Conservation (phyloP, 2,113 vertebrate species). For the Phaetusa simplex region DNA sequence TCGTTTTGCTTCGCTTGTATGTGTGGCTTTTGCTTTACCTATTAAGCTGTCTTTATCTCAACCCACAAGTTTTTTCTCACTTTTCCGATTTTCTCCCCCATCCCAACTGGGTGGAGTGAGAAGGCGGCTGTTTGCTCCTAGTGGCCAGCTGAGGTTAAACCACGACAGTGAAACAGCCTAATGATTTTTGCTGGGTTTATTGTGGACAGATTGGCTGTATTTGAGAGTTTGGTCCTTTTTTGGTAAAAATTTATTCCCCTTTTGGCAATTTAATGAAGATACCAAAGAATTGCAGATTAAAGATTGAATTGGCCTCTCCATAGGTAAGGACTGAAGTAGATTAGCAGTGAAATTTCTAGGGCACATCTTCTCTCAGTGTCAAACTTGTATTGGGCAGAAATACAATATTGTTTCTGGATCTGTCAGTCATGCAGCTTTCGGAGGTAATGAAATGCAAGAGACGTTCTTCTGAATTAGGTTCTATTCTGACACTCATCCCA, state of each 20-base stretch:
- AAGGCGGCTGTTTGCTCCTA: not conserved
- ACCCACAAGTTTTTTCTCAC: not conserved
- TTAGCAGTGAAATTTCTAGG: constrained; percentile 38
- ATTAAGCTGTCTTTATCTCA: not conserved
- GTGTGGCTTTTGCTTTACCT: not conserved
- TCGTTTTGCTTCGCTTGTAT: not conserved
- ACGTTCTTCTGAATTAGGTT: not conserved
- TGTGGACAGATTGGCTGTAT: not conserved
- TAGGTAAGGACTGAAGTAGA: not conserved
- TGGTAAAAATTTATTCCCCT: not conserved
- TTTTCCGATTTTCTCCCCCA: not conserved
- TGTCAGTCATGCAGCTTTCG: not conserved
- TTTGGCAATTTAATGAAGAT: not conserved
- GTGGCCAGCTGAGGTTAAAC: not conserved
- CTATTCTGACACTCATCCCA: not conserved
- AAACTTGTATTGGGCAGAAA: not conserved
- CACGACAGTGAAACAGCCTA: not conserved
- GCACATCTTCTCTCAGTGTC: not conserved
- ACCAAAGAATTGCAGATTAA: not conserved
- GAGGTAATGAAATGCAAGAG: not conserved
- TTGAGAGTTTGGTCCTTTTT: not conserved
- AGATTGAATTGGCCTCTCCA: not conserved
- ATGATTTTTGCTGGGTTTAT: not conserved
- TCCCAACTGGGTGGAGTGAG: not conserved
- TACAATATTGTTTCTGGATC: not conserved